These are phyloP conservation scores for Ceryle rudis DNA, from an alignment of 2,797 vertebrate genomes.

Conservation along the genomic window DNA sequence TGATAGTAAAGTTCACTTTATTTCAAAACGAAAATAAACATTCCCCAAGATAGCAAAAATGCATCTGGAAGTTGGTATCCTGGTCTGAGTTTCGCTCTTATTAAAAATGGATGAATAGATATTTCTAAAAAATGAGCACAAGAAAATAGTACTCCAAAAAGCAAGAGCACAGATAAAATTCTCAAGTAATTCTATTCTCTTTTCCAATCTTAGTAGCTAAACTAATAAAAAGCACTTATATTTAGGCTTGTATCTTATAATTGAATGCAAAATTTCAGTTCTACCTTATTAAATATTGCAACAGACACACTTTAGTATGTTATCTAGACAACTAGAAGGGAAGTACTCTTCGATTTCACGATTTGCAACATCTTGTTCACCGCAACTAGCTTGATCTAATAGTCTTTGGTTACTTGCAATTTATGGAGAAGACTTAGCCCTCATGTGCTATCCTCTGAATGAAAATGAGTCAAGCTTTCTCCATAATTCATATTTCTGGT, in stretches of 20 bases:
- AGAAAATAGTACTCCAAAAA: neutral
- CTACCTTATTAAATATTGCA: neutral
- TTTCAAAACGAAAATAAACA: conserved; percentile 43
- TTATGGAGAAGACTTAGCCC: neutral
- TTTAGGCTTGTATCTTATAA: neutral
- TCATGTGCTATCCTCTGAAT: neutral
- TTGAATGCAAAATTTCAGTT: neutral
- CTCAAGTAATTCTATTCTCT: neutral
- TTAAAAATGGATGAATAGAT: neutral
- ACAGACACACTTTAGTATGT: neutral
- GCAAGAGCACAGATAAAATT: neutral
- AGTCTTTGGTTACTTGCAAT: neutral
- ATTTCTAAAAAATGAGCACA: neutral
- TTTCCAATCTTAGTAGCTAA: neutral
- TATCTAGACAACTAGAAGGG: neutral
- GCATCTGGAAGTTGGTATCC: neutral
- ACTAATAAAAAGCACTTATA: neutral
- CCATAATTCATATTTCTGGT: neutral
- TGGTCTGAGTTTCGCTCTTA: neutral
- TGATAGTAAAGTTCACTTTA: neutral
- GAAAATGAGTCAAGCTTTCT: neutral
- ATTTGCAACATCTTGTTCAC: neutral
- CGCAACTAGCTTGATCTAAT: neutral
- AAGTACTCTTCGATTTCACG: neutral
- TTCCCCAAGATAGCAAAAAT: neutral